phyloP scores from a whole-genome alignment of 2,888 invertebrate species.

The Gasteruption jaculator region DNA sequence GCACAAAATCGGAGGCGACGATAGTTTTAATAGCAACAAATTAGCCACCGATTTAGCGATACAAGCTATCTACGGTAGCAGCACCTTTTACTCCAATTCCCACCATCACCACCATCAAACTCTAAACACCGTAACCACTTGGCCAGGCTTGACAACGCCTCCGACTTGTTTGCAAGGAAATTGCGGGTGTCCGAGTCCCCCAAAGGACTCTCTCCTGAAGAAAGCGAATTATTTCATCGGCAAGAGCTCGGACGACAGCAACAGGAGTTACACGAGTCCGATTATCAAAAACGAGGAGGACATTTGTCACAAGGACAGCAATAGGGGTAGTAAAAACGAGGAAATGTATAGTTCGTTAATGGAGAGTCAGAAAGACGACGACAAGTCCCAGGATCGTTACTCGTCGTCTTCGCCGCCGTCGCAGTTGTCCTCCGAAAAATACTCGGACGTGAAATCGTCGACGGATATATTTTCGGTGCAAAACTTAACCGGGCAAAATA shows the following conservation, averaged over 20 bases:
- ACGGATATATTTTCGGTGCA: not conserved
- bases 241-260: conserved; percentile 25
- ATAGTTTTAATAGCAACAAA: conserved; percentile 52
- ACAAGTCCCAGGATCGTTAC: conserved; percentile 38
- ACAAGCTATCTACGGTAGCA: conserved; percentile 57
- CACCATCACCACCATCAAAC: too few species aligned
- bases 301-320: too few species aligned
- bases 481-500: too few species aligned
- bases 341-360: too few species aligned
- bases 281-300: too few species aligned
- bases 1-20: conserved; percentile 56
- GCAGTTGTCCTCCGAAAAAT: too few species aligned
- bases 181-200: conserved; percentile 44
- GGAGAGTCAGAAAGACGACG: too few species aligned
- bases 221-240: conserved; percentile 28
- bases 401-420: conserved; percentile 39
- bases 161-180: conserved; percentile 39
- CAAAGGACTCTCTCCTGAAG: conserved; percentile 41
- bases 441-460: conserved; percentile 52
- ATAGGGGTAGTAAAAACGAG: too few species aligned
- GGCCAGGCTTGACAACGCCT: conserved; percentile 39
- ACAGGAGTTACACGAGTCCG: too few species aligned
- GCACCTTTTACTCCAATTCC: conserved; percentile 54
- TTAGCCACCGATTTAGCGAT: conserved; percentile 69
- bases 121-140: conserved; percentile 44